Evolutionary conservation across 2,797 vertebrate species (phyloP).

Genomic region (Alfaro cultratus): DNA sequence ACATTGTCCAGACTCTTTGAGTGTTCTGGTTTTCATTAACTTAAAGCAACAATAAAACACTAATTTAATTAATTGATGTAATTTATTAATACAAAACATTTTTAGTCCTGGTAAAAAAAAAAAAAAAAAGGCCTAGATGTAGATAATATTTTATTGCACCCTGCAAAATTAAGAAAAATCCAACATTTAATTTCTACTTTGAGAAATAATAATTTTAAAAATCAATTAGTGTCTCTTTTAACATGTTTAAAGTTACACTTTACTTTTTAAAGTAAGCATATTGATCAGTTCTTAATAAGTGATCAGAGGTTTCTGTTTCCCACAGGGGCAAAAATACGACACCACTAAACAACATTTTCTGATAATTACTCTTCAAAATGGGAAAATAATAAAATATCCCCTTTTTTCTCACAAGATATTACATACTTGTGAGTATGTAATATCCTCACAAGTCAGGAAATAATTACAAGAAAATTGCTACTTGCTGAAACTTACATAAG

Average conservation of each 20-base stretch:
- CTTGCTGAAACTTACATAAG: neutral
- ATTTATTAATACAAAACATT: neutral
- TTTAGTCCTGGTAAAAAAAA: neutral
- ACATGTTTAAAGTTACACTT: neutral
- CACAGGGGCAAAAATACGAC: neutral
- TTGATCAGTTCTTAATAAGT: neutral
- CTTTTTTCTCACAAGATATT: neutral
- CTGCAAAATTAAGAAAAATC: neutral
- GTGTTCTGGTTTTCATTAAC: neutral
- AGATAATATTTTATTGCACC: neutral
- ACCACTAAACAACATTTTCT: neutral
- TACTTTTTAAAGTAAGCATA: neutral
- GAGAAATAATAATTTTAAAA: neutral
- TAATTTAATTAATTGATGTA: neutral
- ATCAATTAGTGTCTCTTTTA: neutral
- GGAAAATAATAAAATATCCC: neutral
- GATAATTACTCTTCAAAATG: neutral
- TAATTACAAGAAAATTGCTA: too few relatives aligned
- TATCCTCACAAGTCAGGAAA: neutral
- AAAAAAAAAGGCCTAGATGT: neutral
- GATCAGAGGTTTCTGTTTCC: neutral
- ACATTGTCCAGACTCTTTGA: neutral
- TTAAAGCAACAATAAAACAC: neutral
- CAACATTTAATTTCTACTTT: neutral
- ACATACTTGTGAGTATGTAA: too few relatives aligned